Conservation (phyloP, 2,888 invertebrate genomes). For the Mimachlamys varia region DNA sequence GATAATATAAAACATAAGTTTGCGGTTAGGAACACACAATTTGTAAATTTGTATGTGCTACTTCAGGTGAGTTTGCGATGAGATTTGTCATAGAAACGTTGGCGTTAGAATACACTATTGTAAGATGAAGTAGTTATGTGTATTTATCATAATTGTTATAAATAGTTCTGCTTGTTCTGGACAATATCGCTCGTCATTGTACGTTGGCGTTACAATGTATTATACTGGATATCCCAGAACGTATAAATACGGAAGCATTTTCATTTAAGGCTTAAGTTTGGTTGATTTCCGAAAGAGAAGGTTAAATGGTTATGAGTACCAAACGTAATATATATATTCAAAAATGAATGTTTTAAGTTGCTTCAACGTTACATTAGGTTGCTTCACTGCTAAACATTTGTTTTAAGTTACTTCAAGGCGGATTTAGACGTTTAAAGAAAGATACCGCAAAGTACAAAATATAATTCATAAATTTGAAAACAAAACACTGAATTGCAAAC, state of each 20-base stretch:
- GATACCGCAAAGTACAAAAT: too few species aligned
- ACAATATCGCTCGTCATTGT: not conserved
- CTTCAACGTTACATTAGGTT: not conserved
- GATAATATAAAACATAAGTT: not conserved
- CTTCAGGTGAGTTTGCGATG: not conserved
- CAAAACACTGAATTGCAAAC: too few species aligned
- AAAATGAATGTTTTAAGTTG: too few species aligned
- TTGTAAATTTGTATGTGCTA: not conserved
- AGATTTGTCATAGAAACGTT: conserved; percentile 14
- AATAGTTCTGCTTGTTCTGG: not conserved
- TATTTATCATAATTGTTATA: not conserved
- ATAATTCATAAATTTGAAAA: too few species aligned
- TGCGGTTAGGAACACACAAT: conserved; percentile 31
- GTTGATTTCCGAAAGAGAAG: not conserved
- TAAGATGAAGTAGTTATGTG: not conserved
- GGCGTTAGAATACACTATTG: conserved; percentile 17
- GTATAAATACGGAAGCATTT: conserved; percentile 14
- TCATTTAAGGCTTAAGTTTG: not conserved
- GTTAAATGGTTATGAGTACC: not conserved
- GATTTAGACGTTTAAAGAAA: not conserved
- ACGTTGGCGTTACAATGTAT: not conserved
- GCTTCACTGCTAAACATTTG: not conserved
- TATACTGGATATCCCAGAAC: not conserved
- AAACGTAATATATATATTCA: too few species aligned
- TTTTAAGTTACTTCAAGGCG: not conserved